Conservation (phyloP, 1,140 invertebrate species). For the Zaprionus davidi region DNA sequence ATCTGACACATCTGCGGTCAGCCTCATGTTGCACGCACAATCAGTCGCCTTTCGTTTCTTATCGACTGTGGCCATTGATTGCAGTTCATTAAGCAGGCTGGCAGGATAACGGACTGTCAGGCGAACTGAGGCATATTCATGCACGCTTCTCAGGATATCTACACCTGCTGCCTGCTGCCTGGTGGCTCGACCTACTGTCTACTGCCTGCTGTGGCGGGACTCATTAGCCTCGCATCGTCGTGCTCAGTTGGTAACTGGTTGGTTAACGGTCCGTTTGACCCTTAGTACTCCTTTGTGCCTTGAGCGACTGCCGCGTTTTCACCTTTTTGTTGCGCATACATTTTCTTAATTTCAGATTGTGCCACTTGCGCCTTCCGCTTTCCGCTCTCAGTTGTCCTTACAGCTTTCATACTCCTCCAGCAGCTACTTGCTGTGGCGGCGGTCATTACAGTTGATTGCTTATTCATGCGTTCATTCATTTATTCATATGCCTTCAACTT, state of each 20-base stretch:
- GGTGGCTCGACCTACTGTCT: constrained; percentile 8
- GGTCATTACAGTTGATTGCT: constrained; percentile 79
- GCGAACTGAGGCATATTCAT: background rate
- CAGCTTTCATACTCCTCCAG: background rate
- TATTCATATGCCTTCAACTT: constrained; percentile 70
- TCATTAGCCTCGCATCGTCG: constrained; percentile 66
- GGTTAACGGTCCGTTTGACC: constrained; percentile 36
- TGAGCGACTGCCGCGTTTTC: constrained; percentile 38
- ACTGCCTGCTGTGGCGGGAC: constrained; percentile 38
- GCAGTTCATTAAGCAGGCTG: constrained; percentile 78
- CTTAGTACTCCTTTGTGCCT: constrained; percentile 14
- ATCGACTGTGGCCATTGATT: constrained; percentile 77
- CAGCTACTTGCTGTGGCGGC: constrained; percentile 30
- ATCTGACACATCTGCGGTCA: constrained; percentile 53
- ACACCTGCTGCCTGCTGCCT: constrained; percentile 37
- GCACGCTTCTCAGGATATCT: constrained; percentile 19
- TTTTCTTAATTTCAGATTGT: constrained; percentile 65
- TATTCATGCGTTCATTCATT: constrained; percentile 80
- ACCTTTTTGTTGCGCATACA: constrained; percentile 55
- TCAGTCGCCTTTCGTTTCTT: constrained; percentile 66
- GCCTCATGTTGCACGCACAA: constrained; percentile 72
- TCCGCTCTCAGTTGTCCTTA: background rate
- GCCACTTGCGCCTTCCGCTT: constrained; percentile 12
- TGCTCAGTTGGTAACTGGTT: constrained; percentile 26
- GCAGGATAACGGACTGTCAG: background rate